Evolutionary conservation across 2,113 vertebrate species (phyloP).

Genomic region (Heloderma charlesbogerti): DNA sequence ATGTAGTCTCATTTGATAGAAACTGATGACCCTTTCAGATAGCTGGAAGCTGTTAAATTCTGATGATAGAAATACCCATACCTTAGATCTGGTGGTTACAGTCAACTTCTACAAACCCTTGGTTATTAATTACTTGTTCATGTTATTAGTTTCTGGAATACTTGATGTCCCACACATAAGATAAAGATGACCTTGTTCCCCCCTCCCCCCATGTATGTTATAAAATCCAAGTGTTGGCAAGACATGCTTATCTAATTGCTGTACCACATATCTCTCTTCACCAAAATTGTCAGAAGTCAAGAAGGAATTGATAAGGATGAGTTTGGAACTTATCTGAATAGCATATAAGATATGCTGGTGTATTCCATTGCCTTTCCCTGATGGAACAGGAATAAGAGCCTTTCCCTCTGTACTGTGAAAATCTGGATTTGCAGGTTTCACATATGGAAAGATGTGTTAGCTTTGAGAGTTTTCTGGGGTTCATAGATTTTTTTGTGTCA

Average conservation of each 20-base stretch:
- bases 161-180: neutral
- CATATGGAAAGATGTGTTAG: neutral
- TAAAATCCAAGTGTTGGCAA: neutral
- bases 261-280: neutral
- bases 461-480: neutral
- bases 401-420: neutral
- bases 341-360: neutral
- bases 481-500: neutral
- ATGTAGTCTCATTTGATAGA: neutral
- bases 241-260: neutral
- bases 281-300: neutral
- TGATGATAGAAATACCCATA: neutral
- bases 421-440: neutral
- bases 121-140: neutral
- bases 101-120: neutral
- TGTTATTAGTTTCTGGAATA: neutral
- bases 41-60: neutral
- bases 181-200: neutral
- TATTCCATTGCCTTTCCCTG: neutral
- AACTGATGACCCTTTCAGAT: neutral
- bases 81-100: neutral
- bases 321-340: neutral
- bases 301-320: neutral
- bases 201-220: neutral
- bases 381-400: neutral